A percentile compares a stretch with the other conserved stretches of the same genome.
These are phyloP conservation scores for Anastrepha obliqua DNA, from an alignment of 1,140 invertebrate species.

Conservation along the genomic window DNA sequence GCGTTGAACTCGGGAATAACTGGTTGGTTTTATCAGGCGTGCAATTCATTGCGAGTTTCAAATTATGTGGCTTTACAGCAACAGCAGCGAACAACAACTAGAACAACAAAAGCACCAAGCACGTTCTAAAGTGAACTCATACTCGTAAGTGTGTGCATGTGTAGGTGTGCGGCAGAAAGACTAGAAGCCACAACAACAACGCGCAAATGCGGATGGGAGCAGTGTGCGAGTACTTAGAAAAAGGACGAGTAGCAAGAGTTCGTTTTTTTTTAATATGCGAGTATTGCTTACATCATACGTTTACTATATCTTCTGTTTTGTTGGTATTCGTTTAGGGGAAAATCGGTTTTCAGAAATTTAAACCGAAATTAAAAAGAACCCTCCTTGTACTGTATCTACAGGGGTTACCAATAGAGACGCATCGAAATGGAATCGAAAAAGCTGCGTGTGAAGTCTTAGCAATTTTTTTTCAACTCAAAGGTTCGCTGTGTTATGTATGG, in stretches of 20 bases:
- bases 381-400: neutral
- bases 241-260: neutral
- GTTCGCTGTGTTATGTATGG: too few relatives aligned
- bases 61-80: conserved; percentile 38
- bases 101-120: neutral
- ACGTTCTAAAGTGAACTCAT: neutral
- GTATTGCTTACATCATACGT: neutral
- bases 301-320: conserved; percentile 14
- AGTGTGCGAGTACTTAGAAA: neutral
- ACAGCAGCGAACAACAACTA: neutral
- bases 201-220: neutral
- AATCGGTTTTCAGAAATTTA: conserved; percentile 9
- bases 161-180: neutral
- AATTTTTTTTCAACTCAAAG: too few relatives aligned
- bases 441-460: too few relatives aligned
- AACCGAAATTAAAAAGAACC: conserved; percentile 5
- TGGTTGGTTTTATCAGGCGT: conserved; percentile 36
- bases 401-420: too few relatives aligned
- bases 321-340: neutral
- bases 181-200: neutral
- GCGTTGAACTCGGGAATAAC: conserved; percentile 40
- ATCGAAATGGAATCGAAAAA: too few relatives aligned
- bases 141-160: neutral
- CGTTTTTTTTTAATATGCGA: neutral
- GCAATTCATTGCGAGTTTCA: conserved; percentile 32